These are phyloP conservation scores for Silurus aristotelis DNA, from an alignment of 2,797 vertebrate species.

Conservation along the genomic window DNA sequence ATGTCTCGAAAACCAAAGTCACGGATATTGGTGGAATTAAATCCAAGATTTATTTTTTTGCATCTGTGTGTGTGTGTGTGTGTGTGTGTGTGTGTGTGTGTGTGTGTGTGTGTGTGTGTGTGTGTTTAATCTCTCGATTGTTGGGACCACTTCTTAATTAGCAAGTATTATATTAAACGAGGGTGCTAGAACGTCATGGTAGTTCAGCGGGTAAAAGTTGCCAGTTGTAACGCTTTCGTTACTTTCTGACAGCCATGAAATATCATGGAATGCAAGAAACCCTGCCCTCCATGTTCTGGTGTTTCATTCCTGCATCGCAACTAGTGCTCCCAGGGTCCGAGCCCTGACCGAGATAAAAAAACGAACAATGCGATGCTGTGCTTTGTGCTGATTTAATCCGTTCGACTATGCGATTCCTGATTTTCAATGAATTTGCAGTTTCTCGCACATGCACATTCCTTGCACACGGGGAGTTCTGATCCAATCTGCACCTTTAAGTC, in stretches of 20 bases:
- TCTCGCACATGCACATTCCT: neutral
- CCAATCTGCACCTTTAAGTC: neutral
- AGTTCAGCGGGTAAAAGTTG: neutral
- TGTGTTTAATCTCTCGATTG: neutral
- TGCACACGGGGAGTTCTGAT: no score
- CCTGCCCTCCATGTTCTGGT: neutral
- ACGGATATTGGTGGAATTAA: neutral
- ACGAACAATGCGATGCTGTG: neutral
- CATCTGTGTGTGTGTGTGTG: neutral
- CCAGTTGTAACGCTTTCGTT: neutral
- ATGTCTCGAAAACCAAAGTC: conserved; percentile 15
- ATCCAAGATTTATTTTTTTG: neutral
- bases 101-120: neutral
- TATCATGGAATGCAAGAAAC: neutral
- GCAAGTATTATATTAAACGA: neutral
- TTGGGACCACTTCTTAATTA: neutral
- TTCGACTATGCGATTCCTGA: neutral
- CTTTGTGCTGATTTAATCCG: neutral
- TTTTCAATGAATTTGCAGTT: neutral
- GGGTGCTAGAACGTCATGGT: neutral
- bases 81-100: neutral
- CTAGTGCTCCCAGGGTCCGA: neutral
- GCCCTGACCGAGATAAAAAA: neutral
- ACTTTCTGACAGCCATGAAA: neutral
- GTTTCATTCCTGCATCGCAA: neutral